Evolutionary conservation across 2,113 vertebrate genomes (phyloP), one percentile per base, ranked within the genome.

Genomic region (Mungos mungo): DNA sequence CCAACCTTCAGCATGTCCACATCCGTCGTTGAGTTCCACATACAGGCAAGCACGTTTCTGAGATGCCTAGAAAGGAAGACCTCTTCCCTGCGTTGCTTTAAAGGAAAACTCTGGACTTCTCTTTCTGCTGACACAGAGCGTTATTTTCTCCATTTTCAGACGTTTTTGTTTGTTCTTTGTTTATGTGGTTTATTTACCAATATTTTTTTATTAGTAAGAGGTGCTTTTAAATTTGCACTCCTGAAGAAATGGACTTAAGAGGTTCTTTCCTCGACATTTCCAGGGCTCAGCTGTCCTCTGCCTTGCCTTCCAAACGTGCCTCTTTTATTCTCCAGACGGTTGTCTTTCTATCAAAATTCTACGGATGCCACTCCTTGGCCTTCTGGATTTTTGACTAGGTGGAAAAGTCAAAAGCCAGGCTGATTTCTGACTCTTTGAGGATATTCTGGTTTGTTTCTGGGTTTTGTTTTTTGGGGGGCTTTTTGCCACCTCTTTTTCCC

Each of bases 331-430:
- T 81, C 21, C 45, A n/a, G 35, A n/a, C 0, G 0, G 57, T 27
- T 0, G 0, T 23, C 19, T 33, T 71, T 31, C 77, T 63, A 47
- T 81, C 86, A 18, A 0, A 81, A 68, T 66, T 86, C 47, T n/a
- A 15, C 41, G 57, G 66, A n/a, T 1, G 0, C 11, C 7, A 8
- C 45, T 27, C 27, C 12, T 5, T 0, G 18, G 27, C 19, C 13
- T 12, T 25, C 66, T 35, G 13, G 74, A 45, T 86, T 66, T 35
- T 65, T 18, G 54, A 80, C 35, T 45, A 41, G 7, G 65, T 16
- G 38, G 69, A 23, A 18, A 77, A 3, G 27, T 57, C n/a, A 29
- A 50, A 54, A 54, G 60, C 63, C 41, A 47, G 50, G 50, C 45
- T 83, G 29, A 63, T 25, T 9, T 52, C 16, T 1, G 35, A 7